Evolutionary conservation across 2,113 vertebrate species (phyloP), one percentile per base, ranked within the genome.

Genomic region (Crotalus tigris): DNA sequence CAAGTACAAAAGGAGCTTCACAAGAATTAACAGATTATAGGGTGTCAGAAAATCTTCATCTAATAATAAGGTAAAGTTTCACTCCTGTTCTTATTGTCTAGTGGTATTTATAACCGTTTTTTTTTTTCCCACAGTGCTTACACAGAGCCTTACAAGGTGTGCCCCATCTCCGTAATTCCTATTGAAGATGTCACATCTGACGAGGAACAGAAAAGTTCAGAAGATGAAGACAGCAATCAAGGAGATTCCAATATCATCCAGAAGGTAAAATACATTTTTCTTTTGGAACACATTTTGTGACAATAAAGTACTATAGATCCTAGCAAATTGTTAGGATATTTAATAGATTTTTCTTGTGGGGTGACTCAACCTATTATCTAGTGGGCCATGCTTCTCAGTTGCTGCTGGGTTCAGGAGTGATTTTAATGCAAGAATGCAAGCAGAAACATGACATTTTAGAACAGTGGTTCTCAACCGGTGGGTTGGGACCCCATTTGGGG

Each of bases 121-220:
- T 89, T 53, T 93, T 93, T 33, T 97, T 55, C 93, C 57, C 92
- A 15, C 97, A 99, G 99, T 94, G 98, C 99, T 95, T 99, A 99
- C 96, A 99, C 99, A 0, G 99, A 99, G 96, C 99, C 99, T 53
- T 99, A 99, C 97, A 99, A 98, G 59, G 97, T 99, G 88, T 98
- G 98, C 93, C 96, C 98, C 0, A 91, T 98, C 92, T 97, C 98
- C 1, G 95, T 94, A 9, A 94, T 96, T 59, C 96, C 97, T 5
- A 96, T 96, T 55, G 96, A 97, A 94, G 95, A 96, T 10, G 0
- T 96, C 85, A 94, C 97, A 0, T 95, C 98, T 0, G 99, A 99
- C 1, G 99, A 99, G 92, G 99, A 99, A 93, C 98, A 98, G 4
- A 98, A 98, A 17, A 99, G 98, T 95, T 99, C 99, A 1, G 99